These are phyloP conservation scores for Poeciliopsis turrubarensis DNA, from an alignment of 2,113 vertebrate genomes.

Conservation along the genomic window DNA sequence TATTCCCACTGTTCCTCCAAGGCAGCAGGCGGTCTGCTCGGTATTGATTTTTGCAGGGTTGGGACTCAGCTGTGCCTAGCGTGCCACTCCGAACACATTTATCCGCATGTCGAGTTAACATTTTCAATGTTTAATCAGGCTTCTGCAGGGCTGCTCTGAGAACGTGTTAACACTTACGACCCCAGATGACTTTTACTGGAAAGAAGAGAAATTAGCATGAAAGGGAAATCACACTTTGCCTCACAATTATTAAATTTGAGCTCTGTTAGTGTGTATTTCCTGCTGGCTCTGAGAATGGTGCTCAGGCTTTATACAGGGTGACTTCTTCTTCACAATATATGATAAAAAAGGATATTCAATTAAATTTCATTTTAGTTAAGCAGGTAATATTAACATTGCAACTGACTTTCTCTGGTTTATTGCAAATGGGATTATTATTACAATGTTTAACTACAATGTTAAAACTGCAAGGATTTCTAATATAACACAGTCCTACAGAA, in stretches of 20 bases:
- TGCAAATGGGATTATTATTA: too few species aligned
- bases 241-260: background rate
- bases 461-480: too few species aligned
- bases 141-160: slow-evolving; percentile 48
- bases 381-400: background rate
- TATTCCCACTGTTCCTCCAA: slow-evolving; percentile 71
- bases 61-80: slow-evolving; percentile 76
- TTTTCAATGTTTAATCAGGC: slow-evolving; percentile 77
- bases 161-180: slow-evolving; percentile 7
- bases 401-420: background rate
- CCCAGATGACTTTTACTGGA: slow-evolving; percentile 21
- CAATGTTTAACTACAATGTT: too few species aligned
- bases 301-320: background rate
- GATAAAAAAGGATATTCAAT: background rate
- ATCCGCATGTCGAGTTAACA: slow-evolving; percentile 72
- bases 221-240: slow-evolving; percentile 4
- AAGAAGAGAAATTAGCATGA: background rate
- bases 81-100: slow-evolving; percentile 74
- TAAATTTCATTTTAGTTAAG: background rate
- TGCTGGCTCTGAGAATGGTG: background rate
- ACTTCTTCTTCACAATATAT: background rate
- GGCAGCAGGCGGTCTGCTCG: slow-evolving; percentile 59
- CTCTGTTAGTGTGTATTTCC: background rate
- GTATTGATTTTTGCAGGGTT: slow-evolving; percentile 69
- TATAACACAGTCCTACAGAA: too few species aligned